Conservation (phyloP, 2,113 vertebrate species). For the Xenus cinereus region DNA sequence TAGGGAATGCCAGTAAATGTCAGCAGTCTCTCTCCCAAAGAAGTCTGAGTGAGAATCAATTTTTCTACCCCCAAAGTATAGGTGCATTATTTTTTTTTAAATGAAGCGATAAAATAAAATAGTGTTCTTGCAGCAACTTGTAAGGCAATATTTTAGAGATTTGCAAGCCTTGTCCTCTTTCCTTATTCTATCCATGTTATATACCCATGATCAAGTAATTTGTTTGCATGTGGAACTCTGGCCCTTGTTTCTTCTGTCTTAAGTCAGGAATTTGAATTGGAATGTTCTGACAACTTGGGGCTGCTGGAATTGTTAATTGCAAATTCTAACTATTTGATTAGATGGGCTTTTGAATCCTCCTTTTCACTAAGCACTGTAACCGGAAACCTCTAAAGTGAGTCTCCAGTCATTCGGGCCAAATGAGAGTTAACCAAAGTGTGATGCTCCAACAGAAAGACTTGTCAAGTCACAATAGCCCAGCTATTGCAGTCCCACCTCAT, state of each 20-base stretch:
- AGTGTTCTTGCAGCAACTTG: background rate
- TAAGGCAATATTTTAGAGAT: background rate
- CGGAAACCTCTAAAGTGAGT: background rate
- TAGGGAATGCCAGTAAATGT: background rate
- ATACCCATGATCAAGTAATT: background rate
- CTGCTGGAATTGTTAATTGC: background rate
- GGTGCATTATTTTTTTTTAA: background rate
- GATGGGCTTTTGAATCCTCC: background rate
- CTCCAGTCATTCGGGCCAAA: background rate
- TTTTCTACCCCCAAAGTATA: background rate
- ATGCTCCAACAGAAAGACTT: background rate
- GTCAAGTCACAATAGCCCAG: background rate
- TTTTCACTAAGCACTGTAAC: background rate
- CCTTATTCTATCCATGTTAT: background rate
- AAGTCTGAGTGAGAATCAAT: background rate
- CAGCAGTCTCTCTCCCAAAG: background rate
- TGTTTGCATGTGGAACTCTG: background rate
- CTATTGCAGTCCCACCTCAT: background rate
- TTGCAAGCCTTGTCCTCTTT: background rate
- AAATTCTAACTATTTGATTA: background rate
- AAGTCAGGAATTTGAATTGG: background rate
- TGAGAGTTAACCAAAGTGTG: accelerated
- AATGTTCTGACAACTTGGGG: background rate
- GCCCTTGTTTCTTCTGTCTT: background rate
- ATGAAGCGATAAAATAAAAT: background rate